Evolutionary conservation across 2,888 invertebrate species (phyloP), one percentile per base, ranked within the genome.

Genomic region (Lacanobia wlatinum): DNA sequence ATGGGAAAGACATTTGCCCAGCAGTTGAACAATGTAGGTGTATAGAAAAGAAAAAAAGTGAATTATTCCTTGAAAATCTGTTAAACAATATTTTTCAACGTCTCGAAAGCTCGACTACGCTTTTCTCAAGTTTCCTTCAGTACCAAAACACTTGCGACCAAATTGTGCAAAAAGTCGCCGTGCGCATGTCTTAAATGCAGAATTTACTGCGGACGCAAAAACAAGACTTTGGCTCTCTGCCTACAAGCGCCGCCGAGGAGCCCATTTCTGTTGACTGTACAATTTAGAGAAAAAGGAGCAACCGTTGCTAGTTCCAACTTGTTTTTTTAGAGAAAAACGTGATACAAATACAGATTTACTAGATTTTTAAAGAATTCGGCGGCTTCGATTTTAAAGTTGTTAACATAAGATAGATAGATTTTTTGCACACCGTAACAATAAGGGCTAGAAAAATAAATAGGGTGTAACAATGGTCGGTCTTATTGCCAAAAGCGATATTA

Each of bases 141-240:
- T 61, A 46, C 2, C 43, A 61, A 76, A 65, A 81, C 77, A 66
- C 21, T 12, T 6, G 28, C 23, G 56, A 40, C 52, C 18, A 58
- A 61, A 68, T 64, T 76, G 38, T n/a, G 16, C 38, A 67, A 81
- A 71, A 82, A 66, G 40, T 73, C 60, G 21, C 64, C 48, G 55
- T 67, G 82, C 62, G 82, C 67, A 70, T 63, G 58, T 73, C 70
- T 67, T 73, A 78, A 73, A 66, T 78, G 78, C 68, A 65, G 70
- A 82, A 82, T 80, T 80, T 82, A 82, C 78, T 73, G 73, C 70
- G 23, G 53, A 61, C 6, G 78, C 65, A 66, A 81, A 82, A 80
- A 78, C 73, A 70, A 70, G 50, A 53, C n/a, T 53, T 82, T 80
- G 80, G 80, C 80, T 80, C 83, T 21, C 52, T 80, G 80, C 80